Evolutionary conservation across 1,140 invertebrate species (phyloP).

Genomic region (Apis laboriosa): DNA sequence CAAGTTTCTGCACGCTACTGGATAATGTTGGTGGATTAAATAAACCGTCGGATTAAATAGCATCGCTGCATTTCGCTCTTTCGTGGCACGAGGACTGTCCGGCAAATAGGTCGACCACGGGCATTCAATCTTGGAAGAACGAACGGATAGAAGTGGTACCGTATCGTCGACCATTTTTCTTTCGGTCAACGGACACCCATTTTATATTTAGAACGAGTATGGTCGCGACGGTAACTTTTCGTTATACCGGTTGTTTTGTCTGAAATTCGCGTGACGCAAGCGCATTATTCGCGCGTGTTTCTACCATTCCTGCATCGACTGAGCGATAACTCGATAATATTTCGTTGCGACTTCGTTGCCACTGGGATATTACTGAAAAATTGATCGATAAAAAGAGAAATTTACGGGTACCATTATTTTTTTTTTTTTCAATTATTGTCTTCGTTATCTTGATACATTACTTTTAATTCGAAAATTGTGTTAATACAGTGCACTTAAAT

Average conservation of each 20-base stretch:
- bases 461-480: background rate
- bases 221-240: background rate
- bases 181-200: conserved; percentile 8
- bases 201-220: conserved; percentile 23
- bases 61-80: background rate
- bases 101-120: conserved; percentile 15
- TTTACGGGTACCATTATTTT: background rate
- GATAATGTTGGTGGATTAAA: conserved; percentile 36
- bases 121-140: conserved; percentile 16
- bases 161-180: conserved; percentile 3
- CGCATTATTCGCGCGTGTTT: background rate
- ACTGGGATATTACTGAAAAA: background rate
- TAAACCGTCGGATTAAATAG: conserved; percentile 31
- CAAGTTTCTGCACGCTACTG: background rate
- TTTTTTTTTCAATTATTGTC: background rate
- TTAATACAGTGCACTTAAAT: too few species aligned
- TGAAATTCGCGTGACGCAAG: background rate
- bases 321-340: background rate
- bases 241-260: background rate
- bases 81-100: background rate
- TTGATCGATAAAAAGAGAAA: background rate
- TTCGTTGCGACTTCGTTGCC: background rate
- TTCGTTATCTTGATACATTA: background rate
- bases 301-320: conserved; percentile 2
- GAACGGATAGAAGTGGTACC: too few species aligned